Evolutionary conservation across 92 coral and sea anemone species (phyloP).

Genomic region (Muricea muricata): DNA sequence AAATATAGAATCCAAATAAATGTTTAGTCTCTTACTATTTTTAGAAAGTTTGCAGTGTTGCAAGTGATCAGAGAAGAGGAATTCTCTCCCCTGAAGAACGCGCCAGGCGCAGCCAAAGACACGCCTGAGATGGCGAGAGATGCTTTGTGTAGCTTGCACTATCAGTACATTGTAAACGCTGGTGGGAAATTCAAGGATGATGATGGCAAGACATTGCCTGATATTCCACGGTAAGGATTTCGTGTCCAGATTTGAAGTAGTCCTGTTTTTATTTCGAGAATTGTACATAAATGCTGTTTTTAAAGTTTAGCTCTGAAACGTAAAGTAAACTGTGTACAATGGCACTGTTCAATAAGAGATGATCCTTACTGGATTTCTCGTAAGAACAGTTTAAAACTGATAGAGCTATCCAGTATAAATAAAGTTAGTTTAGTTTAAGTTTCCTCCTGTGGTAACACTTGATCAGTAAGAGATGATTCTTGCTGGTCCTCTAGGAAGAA

Average conservation of each 20-base stretch:
- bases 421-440: too few relatives aligned
- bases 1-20: background rate
- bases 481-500: too few relatives aligned
- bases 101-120: constrained; percentile 78
- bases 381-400: too few relatives aligned
- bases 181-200: constrained; percentile 86
- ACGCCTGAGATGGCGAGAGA: constrained; percentile 82
- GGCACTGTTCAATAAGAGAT: background rate
- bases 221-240: constrained; percentile 49
- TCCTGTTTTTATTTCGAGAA: too few relatives aligned
- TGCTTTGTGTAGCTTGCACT: constrained; percentile 74
- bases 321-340: too few relatives aligned
- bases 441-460: too few relatives aligned
- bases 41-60: constrained; percentile 88
- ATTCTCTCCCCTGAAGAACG: constrained; percentile 92
- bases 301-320: too few relatives aligned
- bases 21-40: background rate
- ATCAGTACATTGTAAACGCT: constrained; percentile 70
- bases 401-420: too few relatives aligned
- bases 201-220: constrained; percentile 67
- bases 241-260: background rate
- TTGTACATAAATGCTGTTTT: too few relatives aligned
- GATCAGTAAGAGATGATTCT: too few relatives aligned
- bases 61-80: constrained; percentile 90
- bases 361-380: background rate